Conservation (phyloP, 2,797 vertebrate genomes). For the Echiichthys vipera region DNA sequence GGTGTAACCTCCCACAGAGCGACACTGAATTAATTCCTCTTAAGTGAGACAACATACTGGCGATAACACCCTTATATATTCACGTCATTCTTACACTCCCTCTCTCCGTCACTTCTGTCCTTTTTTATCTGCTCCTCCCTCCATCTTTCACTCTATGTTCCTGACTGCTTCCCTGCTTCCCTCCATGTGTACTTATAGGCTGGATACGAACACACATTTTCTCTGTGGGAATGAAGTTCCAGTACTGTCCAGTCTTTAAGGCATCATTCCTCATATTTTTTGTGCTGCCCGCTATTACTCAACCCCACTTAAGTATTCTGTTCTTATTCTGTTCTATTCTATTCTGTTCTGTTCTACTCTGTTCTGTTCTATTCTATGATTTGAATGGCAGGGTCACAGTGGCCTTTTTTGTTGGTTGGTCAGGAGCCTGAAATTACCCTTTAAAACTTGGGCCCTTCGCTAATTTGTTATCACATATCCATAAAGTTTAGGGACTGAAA, state of each 20-base stretch:
- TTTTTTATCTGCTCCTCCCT: not conserved
- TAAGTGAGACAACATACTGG: not conserved
- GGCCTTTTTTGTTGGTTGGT: not conserved
- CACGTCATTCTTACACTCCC: not conserved
- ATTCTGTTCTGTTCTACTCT: too few species aligned
- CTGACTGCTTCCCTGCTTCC: not conserved
- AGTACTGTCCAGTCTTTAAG: not conserved
- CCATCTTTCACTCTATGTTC: not conserved
- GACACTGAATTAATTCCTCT: slow-evolving; percentile 19
- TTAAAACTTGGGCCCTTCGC: not conserved
- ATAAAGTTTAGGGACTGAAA: not conserved
- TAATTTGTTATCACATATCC: not conserved
- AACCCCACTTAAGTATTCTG: too few species aligned
- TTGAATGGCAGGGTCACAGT: not conserved
- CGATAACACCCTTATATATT: not conserved
- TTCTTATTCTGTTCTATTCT: too few species aligned
- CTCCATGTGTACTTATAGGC: not conserved
- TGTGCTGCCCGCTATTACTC: too few species aligned
- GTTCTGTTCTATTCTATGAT: too few species aligned
- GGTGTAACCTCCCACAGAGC: slow-evolving; percentile 9
- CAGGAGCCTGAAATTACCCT: not conserved
- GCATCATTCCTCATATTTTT: not conserved
- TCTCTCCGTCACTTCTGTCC: not conserved
- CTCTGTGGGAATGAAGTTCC: not conserved
- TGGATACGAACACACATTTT: not conserved